Conservation (phyloP, 92 coral and sea anemone species). For the Phymanthus crucifer region DNA sequence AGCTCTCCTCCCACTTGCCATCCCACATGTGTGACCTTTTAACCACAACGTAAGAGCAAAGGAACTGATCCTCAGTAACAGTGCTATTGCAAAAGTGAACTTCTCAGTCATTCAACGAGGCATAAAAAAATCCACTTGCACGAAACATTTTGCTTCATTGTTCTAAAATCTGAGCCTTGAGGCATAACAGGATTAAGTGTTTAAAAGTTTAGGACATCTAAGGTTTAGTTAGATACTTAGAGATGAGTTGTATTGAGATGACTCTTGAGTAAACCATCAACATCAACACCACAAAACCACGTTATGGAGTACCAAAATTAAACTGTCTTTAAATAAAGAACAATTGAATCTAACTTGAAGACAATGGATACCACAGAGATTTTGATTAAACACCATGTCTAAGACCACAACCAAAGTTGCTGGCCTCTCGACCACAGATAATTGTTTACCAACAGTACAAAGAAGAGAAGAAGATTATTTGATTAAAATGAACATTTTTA, state of each 20-base stretch:
- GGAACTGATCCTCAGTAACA: background rate
- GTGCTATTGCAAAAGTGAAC: background rate
- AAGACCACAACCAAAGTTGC: background rate
- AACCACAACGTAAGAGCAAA: background rate
- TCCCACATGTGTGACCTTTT: background rate
- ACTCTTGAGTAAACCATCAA: background rate
- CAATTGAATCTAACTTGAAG: background rate
- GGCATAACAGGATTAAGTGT: too few species aligned
- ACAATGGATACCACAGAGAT: background rate
- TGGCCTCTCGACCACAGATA: background rate
- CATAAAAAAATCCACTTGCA: too few species aligned
- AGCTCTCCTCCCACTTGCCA: background rate
- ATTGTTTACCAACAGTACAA: background rate
- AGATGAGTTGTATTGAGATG: background rate
- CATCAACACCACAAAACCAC: background rate
- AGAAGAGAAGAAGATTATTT: background rate
- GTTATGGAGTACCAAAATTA: background rate
- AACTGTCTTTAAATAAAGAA: background rate
- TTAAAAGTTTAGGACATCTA: too few species aligned
- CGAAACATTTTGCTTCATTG: too few species aligned
- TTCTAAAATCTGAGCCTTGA: too few species aligned
- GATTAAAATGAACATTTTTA: background rate
- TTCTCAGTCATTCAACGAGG: background rate
- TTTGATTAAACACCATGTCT: background rate
- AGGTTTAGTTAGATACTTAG: background rate